These are phyloP conservation scores for Sinelater perroti DNA, from an alignment of 2,888 invertebrate genomes.

Conservation along the genomic window DNA sequence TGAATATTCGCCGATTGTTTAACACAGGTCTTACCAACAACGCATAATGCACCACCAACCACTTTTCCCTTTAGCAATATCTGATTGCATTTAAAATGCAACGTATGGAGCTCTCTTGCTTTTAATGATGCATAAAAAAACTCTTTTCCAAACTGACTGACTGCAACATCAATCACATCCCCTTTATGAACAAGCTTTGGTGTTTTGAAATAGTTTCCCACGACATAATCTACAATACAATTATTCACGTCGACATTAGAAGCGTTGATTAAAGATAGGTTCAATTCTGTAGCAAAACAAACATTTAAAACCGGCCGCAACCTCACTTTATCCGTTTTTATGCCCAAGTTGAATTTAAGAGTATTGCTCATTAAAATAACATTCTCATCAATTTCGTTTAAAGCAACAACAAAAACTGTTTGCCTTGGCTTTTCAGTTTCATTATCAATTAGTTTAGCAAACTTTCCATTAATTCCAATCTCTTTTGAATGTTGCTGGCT, in stretches of 20 bases:
- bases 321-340: slow-evolving; percentile 18
- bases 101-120: slow-evolving; percentile 47
- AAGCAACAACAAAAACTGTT: slow-evolving; percentile 17
- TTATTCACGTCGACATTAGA: slow-evolving; percentile 59
- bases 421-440: neutral
- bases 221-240: slow-evolving; percentile 64
- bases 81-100: slow-evolving; percentile 62
- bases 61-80: slow-evolving; percentile 58
- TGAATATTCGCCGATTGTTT: slow-evolving; percentile 67
- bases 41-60: slow-evolving; percentile 50
- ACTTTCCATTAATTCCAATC: neutral
- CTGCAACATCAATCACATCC: slow-evolving; percentile 73
- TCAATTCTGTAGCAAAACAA: slow-evolving; percentile 53
- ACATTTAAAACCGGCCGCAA: slow-evolving; percentile 36
- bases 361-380: slow-evolving; percentile 20
- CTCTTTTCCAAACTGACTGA: slow-evolving; percentile 64
- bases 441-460: slow-evolving; percentile 3
- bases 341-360: slow-evolving; percentile 38
- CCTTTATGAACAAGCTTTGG: slow-evolving; percentile 71
- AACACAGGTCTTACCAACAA: slow-evolving; percentile 69
- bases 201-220: slow-evolving; percentile 73
- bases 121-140: slow-evolving; percentile 54
- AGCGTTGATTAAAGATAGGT: slow-evolving; percentile 56
- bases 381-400: neutral
- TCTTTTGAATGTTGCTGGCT: slow-evolving; percentile 37